phyloP scores from a whole-genome alignment of 2,797 vertebrate species.

The Miichthys miiuy region DNA sequence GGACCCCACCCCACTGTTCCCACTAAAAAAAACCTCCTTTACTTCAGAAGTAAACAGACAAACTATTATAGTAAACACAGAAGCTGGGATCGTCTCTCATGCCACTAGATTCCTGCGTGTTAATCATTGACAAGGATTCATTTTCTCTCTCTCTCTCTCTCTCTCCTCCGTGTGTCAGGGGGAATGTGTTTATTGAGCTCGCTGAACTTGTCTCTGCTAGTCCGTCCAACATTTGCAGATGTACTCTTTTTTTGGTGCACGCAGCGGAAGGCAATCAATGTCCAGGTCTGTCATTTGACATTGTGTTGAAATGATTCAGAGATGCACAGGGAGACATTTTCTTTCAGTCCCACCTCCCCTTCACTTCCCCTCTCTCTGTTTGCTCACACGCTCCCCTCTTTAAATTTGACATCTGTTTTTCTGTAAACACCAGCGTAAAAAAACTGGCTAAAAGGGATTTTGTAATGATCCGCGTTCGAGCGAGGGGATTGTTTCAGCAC shows the following conservation, averaged over 20 bases:
- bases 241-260: conserved; percentile 31
- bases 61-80: conserved; percentile 33
- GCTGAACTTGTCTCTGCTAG: conserved; percentile 69
- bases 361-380: conserved; percentile 7
- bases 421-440: conserved; percentile 57
- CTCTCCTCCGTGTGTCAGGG: conserved; percentile 20
- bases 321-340: conserved; percentile 35
- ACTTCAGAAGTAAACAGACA: conserved; percentile 22
- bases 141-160: conserved; percentile 28
- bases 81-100: conserved; percentile 31
- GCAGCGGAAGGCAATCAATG: conserved; percentile 53
- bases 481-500: conserved; percentile 63
- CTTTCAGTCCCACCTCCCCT: background rate
- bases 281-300: conserved; percentile 65
- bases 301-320: conserved; percentile 49
- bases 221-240: conserved; percentile 55
- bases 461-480: conserved; percentile 60
- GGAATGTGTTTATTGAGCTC: conserved; percentile 67
- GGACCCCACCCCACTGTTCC: conserved; percentile 9
- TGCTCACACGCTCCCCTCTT: conserved; percentile 57
- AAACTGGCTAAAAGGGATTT: no score
- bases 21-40: background rate
- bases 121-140: conserved; percentile 73
- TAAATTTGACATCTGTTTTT: conserved; percentile 77
- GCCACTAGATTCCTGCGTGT: conserved; percentile 47